phyloP scores from a whole-genome alignment of 1,140 invertebrate genomes.

The Oedothorax gibbosus region DNA sequence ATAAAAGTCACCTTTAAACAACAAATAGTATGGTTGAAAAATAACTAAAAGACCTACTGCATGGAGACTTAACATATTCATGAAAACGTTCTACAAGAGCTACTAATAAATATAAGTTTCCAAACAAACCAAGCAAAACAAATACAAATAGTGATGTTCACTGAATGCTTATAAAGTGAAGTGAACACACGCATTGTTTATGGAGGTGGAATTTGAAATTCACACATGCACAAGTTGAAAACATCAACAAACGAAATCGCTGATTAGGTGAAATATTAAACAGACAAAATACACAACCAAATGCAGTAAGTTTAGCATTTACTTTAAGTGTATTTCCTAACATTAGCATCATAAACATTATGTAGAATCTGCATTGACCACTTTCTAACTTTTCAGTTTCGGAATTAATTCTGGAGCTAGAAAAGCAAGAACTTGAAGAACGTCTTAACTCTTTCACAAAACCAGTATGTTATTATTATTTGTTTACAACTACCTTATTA shows the following conservation, averaged over 20 bases:
- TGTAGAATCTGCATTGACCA: not conserved
- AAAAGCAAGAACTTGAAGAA: conserved; percentile 45
- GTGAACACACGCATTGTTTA: no score
- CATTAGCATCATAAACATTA: not conserved
- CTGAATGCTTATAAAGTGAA: no score
- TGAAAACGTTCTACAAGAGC: not conserved
- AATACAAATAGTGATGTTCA: no score
- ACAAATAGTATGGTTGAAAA: not conserved
- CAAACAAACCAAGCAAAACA: no score
- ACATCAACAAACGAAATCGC: no score
- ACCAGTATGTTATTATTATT: not conserved
- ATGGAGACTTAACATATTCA: not conserved
- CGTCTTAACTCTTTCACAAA: conserved; percentile 5
- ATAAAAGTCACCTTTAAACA: not conserved
- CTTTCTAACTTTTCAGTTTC: conserved; percentile 13
- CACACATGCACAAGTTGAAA: no score
- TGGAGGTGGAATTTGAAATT: no score
- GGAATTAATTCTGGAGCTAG: conserved; percentile 25
- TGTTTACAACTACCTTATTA: not conserved
- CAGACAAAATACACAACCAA: no score
- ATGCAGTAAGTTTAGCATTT: no score
- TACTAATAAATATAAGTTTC: no score
- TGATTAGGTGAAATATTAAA: no score
- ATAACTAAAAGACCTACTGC: not conserved
- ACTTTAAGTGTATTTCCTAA: no score